Evolutionary conservation across 2,888 invertebrate species (phyloP), one percentile per base, ranked within the genome.

Genomic region (Drosophila fulvimacula): DNA sequence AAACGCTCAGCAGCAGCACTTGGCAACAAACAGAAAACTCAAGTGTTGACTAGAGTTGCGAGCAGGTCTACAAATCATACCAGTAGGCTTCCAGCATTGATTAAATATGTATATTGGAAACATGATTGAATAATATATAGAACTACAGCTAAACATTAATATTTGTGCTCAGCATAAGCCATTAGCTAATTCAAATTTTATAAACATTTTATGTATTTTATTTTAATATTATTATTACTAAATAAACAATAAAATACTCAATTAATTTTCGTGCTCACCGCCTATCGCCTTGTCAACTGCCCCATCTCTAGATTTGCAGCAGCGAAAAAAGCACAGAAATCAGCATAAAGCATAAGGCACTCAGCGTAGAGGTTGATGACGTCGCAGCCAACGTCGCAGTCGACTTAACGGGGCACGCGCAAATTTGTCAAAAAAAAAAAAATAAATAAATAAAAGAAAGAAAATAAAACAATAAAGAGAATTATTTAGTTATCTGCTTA

Each of bases 11-110:
- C 30, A 49, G n/a, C 30, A 44, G 52, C 80, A 46, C 85, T 52
- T 83, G 81, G 83, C 86, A 83, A 88, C 83, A 83, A 75, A 73
- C 70, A 69, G 48, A 42, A 48, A 46, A 30, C 34, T 5, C 19
- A 27, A 41, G 15, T 55, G 36, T 27, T 5, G 1, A 7, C 19
- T 38, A 39, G 51, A 38, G 51, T n/a, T 59, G 58, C 19, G 3
- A 11, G 2, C 9, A 9, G 19, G 9, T 44, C 42, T 36, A 36
- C 5, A 34, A 13, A 34, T 34, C 5, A 13, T 3, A 11, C 13
- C 30, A 9, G 30, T 9, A 9, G 30, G 30, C 7, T 30, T 30
- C 34, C 13, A 13, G 24, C 10, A 10, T n/a, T 15, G 10, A 44
- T 9, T 44, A 4, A 15, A 21, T 19, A 30, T n/a, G n/a, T n/a